These are phyloP conservation scores for Pterocles gutturalis DNA, from an alignment of 2,113 vertebrate species.

Conservation along the genomic window DNA sequence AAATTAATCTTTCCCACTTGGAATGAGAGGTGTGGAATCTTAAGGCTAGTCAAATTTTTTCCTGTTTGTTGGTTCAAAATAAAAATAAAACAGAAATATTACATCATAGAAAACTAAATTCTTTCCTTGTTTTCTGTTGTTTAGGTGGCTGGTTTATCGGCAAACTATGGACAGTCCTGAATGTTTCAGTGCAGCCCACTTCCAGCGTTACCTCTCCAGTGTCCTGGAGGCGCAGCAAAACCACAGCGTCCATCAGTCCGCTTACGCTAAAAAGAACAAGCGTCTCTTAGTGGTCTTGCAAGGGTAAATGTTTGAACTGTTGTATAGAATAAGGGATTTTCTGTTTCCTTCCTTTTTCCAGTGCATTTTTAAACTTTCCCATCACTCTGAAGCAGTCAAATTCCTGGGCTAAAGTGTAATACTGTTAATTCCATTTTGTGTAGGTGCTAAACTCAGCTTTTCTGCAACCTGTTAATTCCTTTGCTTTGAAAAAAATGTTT, in stretches of 20 bases:
- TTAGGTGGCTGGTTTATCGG: conserved; percentile 90
- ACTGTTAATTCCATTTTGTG: rapidly evolving
- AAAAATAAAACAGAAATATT: neutral
- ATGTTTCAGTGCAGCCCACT: conserved; percentile 87
- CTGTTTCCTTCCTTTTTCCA: neutral
- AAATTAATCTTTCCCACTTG: neutral
- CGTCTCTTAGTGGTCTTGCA: conserved; percentile 89
- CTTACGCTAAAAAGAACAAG: conserved; percentile 66
- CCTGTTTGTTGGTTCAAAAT: rapidly evolving
- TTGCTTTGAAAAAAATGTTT: neutral
- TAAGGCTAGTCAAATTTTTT: neutral
- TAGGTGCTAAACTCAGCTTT: neutral
- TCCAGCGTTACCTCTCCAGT: conserved; percentile 87
- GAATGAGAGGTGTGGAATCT: neutral
- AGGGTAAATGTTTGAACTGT: conserved; percentile 78
- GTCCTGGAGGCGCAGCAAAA: conserved; percentile 83
- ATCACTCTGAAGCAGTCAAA: too few species aligned
- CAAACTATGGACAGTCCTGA: conserved; percentile 83
- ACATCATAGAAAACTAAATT: neutral
- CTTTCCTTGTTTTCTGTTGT: neutral
- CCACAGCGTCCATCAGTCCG: conserved; percentile 25
- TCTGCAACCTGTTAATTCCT: neutral
- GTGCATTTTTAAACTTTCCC: neutral
- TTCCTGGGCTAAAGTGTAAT: neutral
- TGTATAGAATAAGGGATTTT: neutral